Base-by-base conservation (phyloP, 2,797 vertebrate genomes). In the Mareca penelope region DNA sequence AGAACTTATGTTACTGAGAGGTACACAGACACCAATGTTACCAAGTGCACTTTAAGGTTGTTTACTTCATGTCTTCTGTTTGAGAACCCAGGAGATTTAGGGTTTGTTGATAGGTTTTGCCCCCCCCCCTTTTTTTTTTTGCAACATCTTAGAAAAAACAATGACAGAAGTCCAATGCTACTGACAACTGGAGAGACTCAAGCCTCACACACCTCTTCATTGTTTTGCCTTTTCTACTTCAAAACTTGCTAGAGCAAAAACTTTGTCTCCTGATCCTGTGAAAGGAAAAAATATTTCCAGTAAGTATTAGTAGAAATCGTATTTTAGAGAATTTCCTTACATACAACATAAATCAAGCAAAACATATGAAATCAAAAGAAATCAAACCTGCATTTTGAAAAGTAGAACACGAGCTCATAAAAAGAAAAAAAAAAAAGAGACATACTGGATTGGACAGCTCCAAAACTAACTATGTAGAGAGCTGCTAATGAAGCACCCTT, bases 241-340 rank as follows among this genome's bases (percentile, higher is more conserved):
- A 93, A 98, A 98, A 97, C 98, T 99, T 44, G 99, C 99, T 95
- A 99, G 98, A 95, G 99, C 99, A 97, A 99, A 96, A 86, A 99
- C 99, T 97, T 99, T 99, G 97, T 99, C 99, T 97, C 99, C 99
- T 15, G 99, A 99, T 39, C 99, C 99, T 99, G 84, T 64, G 94
- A 96, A 82, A 78, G 61, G 28, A 71, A 95, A 85, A 95, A 73
- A 71, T 26, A 91, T 44, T 91, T 93, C 57, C 65, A 75, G 57
- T 90, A 65, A 80, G 24, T 69, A 57, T 85, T 79, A 88, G 26
- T 2, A 67, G 50, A 84, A 84, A 85, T 42, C 8, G 11, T 77
- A 52, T 24, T 46, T 33, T 15, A 56, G n/a, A 22, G 9, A 39
- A 63, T 80, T 67, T 60, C 65, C 52, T 86, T 57, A 57, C 18